These are phyloP conservation scores for Poeciliopsis prolifica DNA, from an alignment of 2,113 vertebrate species.

Conservation along the genomic window DNA sequence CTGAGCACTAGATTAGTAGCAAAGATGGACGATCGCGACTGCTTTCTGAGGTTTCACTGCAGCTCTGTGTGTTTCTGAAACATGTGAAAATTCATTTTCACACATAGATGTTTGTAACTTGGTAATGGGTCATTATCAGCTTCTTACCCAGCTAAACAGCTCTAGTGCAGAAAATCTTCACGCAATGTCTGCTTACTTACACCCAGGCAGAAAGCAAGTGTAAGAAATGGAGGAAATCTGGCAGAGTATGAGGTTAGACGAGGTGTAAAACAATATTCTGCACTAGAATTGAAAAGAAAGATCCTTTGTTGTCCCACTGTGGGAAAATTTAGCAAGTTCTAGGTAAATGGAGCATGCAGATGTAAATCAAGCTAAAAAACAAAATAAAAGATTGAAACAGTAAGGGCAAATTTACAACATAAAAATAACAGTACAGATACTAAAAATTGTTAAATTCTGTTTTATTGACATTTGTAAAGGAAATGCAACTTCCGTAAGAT, in stretches of 20 bases:
- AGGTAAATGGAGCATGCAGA: too few species aligned
- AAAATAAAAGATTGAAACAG: too few species aligned
- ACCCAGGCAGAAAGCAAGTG: background rate
- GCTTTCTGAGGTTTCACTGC: background rate
- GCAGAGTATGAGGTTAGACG: background rate
- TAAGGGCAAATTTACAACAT: too few species aligned
- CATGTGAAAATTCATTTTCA: conserved; percentile 52
- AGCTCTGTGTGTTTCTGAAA: background rate
- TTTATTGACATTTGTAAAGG: too few species aligned
- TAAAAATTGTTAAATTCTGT: too few species aligned
- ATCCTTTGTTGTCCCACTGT: too few species aligned
- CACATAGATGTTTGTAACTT: conserved; percentile 22
- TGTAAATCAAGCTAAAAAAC: too few species aligned
- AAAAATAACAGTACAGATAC: too few species aligned
- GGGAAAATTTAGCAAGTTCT: too few species aligned
- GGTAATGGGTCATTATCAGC: background rate
- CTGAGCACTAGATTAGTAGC: background rate
- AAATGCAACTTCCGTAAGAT: too few species aligned
- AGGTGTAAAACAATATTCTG: background rate
- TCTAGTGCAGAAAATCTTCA: background rate
- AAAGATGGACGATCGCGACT: background rate
- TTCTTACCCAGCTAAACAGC: background rate
- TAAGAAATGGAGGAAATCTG: background rate
- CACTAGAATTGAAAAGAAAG: too few species aligned
- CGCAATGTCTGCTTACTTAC: too few species aligned